A percentile compares a stretch with the other conserved stretches of the same genome.
Evolutionary conservation across 23 tunicate species (phyloP).

Genomic region (Styela plicata): DNA sequence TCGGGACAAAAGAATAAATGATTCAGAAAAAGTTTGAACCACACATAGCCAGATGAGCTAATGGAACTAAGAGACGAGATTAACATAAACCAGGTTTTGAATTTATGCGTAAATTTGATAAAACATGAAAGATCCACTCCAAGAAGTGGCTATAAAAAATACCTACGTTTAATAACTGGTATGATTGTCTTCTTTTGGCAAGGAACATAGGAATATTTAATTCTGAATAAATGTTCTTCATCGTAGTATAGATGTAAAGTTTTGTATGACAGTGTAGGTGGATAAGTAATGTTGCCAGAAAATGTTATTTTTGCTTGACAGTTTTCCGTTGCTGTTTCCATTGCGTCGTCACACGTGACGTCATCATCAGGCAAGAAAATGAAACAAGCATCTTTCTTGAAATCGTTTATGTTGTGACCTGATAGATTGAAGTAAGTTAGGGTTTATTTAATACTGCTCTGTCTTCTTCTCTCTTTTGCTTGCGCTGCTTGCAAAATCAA

Average conservation of each 20-base stretch:
- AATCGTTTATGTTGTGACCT: not conserved
- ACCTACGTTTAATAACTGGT: not conserved
- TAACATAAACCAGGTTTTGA: too few species aligned
- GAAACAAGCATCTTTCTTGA: not conserved
- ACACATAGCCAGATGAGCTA: too few species aligned
- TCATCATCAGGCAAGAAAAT: not conserved
- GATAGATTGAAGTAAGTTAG: too few species aligned
- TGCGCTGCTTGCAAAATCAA: too few species aligned
- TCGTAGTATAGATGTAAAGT: not conserved
- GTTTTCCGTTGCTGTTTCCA: not conserved
- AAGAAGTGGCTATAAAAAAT: too few species aligned
- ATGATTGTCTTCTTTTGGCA: not conserved
- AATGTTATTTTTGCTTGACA: not conserved
- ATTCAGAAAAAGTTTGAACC: too few species aligned
- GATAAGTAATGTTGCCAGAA: not conserved
- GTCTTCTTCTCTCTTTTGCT: too few species aligned
- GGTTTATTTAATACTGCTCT: too few species aligned
- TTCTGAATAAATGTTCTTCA: not conserved
- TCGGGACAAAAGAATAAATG: too few species aligned
- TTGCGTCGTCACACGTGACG: not conserved
- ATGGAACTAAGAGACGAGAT: too few species aligned
- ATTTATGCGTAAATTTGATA: too few species aligned
- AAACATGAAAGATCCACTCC: too few species aligned
- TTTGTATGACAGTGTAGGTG: not conserved
- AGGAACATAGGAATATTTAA: not conserved